Evolutionary conservation across 2,888 invertebrate genomes (phyloP), one percentile per base, ranked within the genome.

Genomic region (Tuta absoluta): DNA sequence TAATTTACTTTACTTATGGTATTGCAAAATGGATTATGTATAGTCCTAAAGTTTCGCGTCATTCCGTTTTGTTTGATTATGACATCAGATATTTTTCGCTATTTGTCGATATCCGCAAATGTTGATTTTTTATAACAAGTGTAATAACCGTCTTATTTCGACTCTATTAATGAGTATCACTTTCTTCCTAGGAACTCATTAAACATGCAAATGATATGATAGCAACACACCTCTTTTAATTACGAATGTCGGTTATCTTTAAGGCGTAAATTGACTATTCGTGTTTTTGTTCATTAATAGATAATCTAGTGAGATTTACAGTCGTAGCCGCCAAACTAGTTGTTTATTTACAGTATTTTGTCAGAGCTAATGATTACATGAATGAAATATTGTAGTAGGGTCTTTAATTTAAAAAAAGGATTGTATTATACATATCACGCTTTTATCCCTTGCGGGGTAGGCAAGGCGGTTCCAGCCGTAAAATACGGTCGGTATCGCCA

Each of bases 261-360:
- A 3, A n/a, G n/a, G 33, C 28, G 56, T 24, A 33, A 56, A 56
- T 28, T 24, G 56, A 56, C 0, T 56, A 24, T 24, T n/a, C 56
- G n/a, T 56, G 56, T 56, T 17, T 8, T 17, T 8, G 28, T 56
- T 56, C n/a, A 24, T 56, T 53, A 33, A 33, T 56, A 56, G 56
- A 24, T 56, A 21, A 51, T 21, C 51, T 51, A 51, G 8, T 5
- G 19, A 51, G 51, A 51, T 51, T 51, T 19, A 51, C 10, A 21
- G 2, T 11, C 11, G 51, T 8, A 33, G 10, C 33, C 17, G n/a
- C 4, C 0, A 17, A 45, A 45, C 45, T n/a, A 17, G 45, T 45
- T 45, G n/a, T 4, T 45, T 45, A 17, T 45, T 45, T 4, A 17
- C 33, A 33, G 33, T 33, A 8, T 33, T 33, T 33, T 33, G 33